phyloP scores from a whole-genome alignment of 2,797 vertebrate genomes.

The Merluccius polli region DNA sequence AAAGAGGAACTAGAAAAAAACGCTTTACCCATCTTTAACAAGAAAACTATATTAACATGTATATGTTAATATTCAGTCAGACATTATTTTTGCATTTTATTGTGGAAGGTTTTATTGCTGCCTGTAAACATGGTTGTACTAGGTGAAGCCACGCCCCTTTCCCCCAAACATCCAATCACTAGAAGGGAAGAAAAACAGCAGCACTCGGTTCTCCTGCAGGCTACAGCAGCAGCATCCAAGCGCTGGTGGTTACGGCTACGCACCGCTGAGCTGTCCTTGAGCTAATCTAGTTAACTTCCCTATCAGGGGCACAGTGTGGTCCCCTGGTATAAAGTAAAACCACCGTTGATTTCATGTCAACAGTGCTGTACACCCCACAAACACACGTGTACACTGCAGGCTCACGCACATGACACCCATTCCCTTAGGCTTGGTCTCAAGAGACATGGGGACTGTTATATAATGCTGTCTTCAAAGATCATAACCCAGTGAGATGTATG shows the following conservation, averaged over 20 bases:
- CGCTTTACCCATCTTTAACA: neutral
- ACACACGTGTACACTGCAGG: conserved; percentile 15
- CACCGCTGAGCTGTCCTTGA: conserved; percentile 15
- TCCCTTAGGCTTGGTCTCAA: neutral
- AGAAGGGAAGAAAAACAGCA: neutral
- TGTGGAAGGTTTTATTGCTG: neutral
- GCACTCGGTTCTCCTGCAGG: neutral
- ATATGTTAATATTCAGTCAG: neutral
- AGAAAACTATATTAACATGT: neutral
- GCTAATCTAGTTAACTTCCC: conserved; percentile 30
- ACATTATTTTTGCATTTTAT: neutral
- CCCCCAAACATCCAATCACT: neutral
- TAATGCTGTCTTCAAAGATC: neutral
- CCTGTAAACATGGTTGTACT: neutral
- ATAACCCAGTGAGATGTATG: neutral
- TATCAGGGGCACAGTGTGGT: conserved; percentile 5
- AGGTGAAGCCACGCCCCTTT: neutral
- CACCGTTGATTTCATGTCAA: neutral
- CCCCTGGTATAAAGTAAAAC: neutral
- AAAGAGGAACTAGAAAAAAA: neutral
- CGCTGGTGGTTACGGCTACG: neutral
- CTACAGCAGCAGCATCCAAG: neutral
- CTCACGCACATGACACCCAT: neutral
- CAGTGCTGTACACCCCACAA: conserved; percentile 3
- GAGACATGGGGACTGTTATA: neutral